Conservation (phyloP, 2,113 vertebrate species). For the Triplophysa siluroides region DNA sequence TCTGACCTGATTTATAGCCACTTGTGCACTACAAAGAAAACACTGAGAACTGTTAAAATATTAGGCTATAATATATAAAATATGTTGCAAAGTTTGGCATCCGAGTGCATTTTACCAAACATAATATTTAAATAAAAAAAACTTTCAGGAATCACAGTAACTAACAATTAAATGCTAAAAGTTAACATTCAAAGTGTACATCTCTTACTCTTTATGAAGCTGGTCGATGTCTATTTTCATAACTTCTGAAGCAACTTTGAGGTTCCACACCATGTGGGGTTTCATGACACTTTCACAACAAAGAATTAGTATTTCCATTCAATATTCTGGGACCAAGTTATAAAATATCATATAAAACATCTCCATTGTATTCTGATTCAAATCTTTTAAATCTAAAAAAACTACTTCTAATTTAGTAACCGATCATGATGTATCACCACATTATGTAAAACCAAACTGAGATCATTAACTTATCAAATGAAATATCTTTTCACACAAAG, state of each 20-base stretch:
- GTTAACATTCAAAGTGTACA: background rate
- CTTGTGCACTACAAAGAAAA: background rate
- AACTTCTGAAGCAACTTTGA: conserved; percentile 15
- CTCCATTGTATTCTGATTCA: background rate
- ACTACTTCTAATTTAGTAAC: no score
- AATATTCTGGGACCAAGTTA: background rate
- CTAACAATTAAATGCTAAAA: background rate
- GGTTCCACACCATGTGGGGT: background rate
- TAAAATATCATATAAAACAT: background rate
- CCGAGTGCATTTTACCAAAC: background rate
- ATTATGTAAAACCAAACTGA: no score
- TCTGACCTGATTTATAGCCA: background rate
- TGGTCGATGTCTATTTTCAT: background rate
- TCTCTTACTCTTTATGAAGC: conserved; percentile 4
- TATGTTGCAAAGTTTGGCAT: background rate
- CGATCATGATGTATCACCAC: no score
- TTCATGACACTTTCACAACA: background rate
- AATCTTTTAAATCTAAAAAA: no score
- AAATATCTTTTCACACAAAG: background rate
- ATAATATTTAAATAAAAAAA: background rate
- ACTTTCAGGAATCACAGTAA: background rate
- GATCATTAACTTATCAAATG: no score
- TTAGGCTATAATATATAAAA: background rate
- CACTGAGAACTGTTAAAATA: background rate
- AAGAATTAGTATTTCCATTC: background rate